Evolutionary conservation across 2,113 vertebrate genomes (phyloP), one percentile per base, ranked within the genome.

Genomic region (Elanus axillaris): DNA sequence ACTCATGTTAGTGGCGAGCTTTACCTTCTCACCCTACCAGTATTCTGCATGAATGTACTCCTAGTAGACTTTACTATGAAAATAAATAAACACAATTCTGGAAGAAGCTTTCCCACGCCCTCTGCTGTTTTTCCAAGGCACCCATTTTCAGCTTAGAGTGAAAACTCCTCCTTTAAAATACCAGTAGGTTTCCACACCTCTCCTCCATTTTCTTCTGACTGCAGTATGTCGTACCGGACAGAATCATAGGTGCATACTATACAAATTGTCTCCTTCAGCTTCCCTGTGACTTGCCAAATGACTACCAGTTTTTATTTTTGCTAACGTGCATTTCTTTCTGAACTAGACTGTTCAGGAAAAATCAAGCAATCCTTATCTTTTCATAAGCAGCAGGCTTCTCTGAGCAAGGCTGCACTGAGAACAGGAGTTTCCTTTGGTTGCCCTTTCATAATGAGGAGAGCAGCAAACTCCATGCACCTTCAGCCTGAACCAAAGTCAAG

Each of bases 71-170:
- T 63, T 80, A 48, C 76, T 86, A n/a, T n/a, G n/a, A n/a, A n/a
- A n/a, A n/a, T n/a, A n/a, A n/a, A n/a, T 47, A 59, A 89, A 75
- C 67, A 52, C 16, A 32, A 15, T 18, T 32, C 25, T 59, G 50
- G 8, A 27, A 80, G 11, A 76, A 66, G 86, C 67, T 74, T 86
- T 90, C 63, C 50, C 77, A 8, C n/a, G 88, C 92, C 96, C 94
- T 93, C 96, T 94, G 88, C 92, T 93, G 96, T 90, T 76, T 92
- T 91, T 38, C 52, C 34, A 55, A 64, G 22, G 42, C 10, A 86
- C 4, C 3, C 13, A 27, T 66, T 74, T 66, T n/a, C 32, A 83
- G 16, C 11, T 3, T 6, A 38, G 16, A 72, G 32, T 26, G 42
- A n/a, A 66, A 80, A 19, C 10, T 32, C n/a, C 22, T 58, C 23